phyloP scores from a whole-genome alignment of 2,797 vertebrate species.

The Tokudaia muenninki region DNA sequence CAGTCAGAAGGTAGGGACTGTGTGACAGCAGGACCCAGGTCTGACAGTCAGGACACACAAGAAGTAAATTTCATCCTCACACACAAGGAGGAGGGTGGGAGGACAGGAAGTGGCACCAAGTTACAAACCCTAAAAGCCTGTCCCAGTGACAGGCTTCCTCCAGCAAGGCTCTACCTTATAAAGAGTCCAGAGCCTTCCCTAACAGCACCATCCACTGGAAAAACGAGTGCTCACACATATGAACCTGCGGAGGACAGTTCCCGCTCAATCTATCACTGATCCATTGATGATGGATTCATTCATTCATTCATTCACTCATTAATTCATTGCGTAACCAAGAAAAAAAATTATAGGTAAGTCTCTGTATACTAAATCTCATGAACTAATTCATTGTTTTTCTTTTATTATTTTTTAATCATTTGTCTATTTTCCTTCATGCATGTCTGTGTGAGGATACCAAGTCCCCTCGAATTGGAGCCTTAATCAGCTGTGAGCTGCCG shows the following conservation, averaged over 20 bases:
- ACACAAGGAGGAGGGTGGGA: background rate
- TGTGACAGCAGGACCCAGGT: too few species aligned
- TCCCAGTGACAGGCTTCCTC: background rate
- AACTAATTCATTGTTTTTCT: constrained; percentile 29
- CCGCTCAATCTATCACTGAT: background rate
- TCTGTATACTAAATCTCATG: background rate
- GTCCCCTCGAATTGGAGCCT: background rate
- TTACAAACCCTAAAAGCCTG: background rate
- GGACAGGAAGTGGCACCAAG: background rate
- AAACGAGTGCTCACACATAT: background rate
- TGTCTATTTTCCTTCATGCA: background rate
- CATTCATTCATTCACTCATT: background rate
- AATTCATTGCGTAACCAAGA: background rate
- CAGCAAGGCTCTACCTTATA: too few species aligned
- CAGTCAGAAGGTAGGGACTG: background rate
- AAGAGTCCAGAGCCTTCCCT: too few species aligned
- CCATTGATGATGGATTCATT: background rate
- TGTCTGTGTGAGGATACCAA: background rate
- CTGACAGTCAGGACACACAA: too few species aligned
- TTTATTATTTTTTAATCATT: background rate
- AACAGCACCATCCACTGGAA: background rate
- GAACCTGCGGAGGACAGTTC: too few species aligned
- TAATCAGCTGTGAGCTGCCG: background rate
- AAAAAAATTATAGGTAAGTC: background rate
- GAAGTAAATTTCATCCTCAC: background rate